These are phyloP conservation scores for Rhagonycha fulva DNA, from an alignment of 2,888 invertebrate species.

Conservation along the genomic window DNA sequence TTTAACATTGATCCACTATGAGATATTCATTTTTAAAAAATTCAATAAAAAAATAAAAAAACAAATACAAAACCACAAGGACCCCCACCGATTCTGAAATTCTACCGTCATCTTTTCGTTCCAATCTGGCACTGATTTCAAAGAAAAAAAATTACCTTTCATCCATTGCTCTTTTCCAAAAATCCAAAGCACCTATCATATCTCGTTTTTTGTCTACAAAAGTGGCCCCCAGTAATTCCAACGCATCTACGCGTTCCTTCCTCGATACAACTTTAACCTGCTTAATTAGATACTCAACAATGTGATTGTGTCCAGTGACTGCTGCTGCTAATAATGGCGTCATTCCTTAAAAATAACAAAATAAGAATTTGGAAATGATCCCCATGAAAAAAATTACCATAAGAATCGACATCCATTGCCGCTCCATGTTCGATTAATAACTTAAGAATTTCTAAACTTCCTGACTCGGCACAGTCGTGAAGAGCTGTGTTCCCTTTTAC, in stretches of 20 bases:
- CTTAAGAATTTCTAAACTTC: conserved; percentile 89
- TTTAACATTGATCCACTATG: no score
- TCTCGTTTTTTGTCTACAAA: conserved; percentile 96
- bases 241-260: conserved; percentile 83
- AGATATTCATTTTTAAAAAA: no score
- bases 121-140: background rate
- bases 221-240: conserved; percentile 91
- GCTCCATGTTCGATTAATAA: conserved; percentile 86
- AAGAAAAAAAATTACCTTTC: conserved; percentile 66
- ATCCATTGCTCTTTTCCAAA: conserved; percentile 92
- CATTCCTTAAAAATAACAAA: conserved; percentile 69
- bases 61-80: no score
- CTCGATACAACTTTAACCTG: conserved; percentile 72
- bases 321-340: conserved; percentile 93
- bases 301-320: conserved; percentile 89
- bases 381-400: conserved; percentile 62
- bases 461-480: conserved; percentile 97
- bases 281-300: conserved; percentile 89
- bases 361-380: background rate
- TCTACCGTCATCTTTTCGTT: background rate
- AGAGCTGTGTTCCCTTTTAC: conserved; percentile 95
- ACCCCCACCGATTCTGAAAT: no score
- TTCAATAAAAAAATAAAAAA: no score
- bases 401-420: conserved; percentile 91
- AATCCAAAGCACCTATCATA: conserved; percentile 84